Evolutionary conservation across 2,888 invertebrate species (phyloP), one percentile per base, ranked within the genome.

Genomic region (Yponomeuta cagnagella): DNA sequence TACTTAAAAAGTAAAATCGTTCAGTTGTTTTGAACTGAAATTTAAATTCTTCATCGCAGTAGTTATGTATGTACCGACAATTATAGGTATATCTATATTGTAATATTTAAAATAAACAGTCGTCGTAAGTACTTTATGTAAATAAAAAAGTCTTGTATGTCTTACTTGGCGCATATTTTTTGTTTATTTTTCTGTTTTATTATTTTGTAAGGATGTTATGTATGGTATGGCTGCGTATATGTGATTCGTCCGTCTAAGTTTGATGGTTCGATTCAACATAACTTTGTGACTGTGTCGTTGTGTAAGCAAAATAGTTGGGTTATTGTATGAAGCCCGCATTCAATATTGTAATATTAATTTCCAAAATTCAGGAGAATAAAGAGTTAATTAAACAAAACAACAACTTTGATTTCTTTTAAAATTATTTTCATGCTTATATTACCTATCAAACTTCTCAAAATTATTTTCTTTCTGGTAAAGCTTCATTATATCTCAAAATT

Each of bases 281-380:
- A 58, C 52, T 58, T 73, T 71, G 87, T 90, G 90, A 90, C 89
- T 89, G 88, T 90, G 88, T 91, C 89, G 88, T 90, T 89, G 89
- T 90, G 86, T 91, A 91, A 90, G 89, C 86, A 90, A 80, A 87
- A 90, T 91, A 91, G 90, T 85, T 90, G 90, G 92, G 92, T 90
- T 85, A 86, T 88, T 92, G 87, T 91, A 91, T 87, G 88, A 83
- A 89, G 79, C 92, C 92, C 92, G 85, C 89, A 90, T 91, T 90
- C 89, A 90, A 90, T 91, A 91, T 90, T 91, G 90, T 92, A 92
- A 90, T 88, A 92, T 92, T 92, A 90, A 90, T 92, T 92, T 91
- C 89, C 86, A 86, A 89, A 90, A 89, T 91, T 91, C 90, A 91
- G 89, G 84, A 90, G 89, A 92, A 91, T 92, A 92, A 92, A 92